A percentile compares a stretch with the other conserved stretches of the same genome.
phyloP scores from a whole-genome alignment of 2,797 vertebrate species.

The Manis pentadactyla region DNA sequence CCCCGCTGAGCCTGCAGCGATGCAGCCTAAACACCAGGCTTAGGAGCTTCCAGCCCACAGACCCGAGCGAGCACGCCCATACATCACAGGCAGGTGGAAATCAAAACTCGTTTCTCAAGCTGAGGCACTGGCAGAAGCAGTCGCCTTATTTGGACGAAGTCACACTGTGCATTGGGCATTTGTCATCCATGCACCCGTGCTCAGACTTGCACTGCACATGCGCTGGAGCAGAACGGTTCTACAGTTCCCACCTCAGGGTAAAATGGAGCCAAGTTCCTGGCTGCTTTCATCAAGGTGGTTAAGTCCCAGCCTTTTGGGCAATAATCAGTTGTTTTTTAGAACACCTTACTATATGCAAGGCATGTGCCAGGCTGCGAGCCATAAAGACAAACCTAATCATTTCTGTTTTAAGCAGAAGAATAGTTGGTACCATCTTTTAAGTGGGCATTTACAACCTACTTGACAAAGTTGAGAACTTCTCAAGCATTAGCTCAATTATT shows the following conservation, averaged over 20 bases:
- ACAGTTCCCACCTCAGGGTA: neutral
- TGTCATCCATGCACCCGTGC: fast-evolving
- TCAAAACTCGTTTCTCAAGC: constrained; percentile 22
- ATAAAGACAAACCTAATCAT: neutral
- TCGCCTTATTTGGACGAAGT: neutral
- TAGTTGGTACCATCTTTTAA: neutral
- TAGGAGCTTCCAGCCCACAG: neutral
- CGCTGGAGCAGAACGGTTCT: fast-evolving
- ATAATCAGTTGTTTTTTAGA: neutral
- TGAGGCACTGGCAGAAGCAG: neutral
- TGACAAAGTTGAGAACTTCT: neutral
- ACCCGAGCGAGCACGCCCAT: neutral
- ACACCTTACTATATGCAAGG: neutral
- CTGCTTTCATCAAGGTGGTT: neutral
- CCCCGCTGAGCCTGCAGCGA: constrained; percentile 62
- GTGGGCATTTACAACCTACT: too few species aligned
- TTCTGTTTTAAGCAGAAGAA: neutral
- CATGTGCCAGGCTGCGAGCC: neutral
- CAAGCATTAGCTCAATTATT: neutral
- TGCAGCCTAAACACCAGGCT: constrained; percentile 36
- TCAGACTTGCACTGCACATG: fast-evolving
- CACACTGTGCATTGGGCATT: neutral
- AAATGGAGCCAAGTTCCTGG: neutral
- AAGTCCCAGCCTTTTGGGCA: neutral
- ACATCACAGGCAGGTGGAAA: constrained; percentile 77